Base-by-base conservation (phyloP, 2,113 vertebrate genomes). In the Motacilla tschutschensis region DNA sequence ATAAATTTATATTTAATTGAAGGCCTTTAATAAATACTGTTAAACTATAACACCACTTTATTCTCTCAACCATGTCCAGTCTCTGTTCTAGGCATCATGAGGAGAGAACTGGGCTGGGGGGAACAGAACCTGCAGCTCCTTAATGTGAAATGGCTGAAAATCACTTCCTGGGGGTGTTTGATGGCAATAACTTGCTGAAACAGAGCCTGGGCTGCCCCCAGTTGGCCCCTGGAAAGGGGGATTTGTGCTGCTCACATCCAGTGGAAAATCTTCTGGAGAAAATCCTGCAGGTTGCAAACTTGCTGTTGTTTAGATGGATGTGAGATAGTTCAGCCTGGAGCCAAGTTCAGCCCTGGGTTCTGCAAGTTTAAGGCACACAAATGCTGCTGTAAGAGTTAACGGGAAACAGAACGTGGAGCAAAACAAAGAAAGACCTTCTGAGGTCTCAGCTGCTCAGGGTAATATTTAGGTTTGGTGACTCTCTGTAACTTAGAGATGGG, bases 401-500 rank as follows among this genome's bases (percentile, higher is more conserved):
- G 87, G 93, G 64, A 92, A 94, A 85, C 93, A 80, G 74, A 86
- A 79, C 50, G 66, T 46, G 83, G 76, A 92, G 58, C 46, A 83
- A 91, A 92, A 90, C 87, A 89, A 92, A 91, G 90, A 82, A 0
- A 84, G 90, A 92, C 84, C 82, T 87, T 93, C 72, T 14, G 81
- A 91, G 93, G 88, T 92, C 92, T 93, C 90, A 93, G 94, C 89
- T 94, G 92, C 90, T 88, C 60, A 20, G 72, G 85, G 92, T 78
- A 92, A 77, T 95, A 95, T 95, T 95, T 95, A 85, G 93, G 79
- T 95, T 94, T 95, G 87, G 90, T 95, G 90, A 80, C 90, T 95
- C 69, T 90, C 72, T 2, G 93, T 94, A 91, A 93, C 90, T 94
- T 93, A 85, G 90, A 92, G 92, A 95, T 92, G 93, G 90, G 90